phyloP scores from a whole-genome alignment of 2,888 invertebrate genomes.

The Andrena marginata region DNA sequence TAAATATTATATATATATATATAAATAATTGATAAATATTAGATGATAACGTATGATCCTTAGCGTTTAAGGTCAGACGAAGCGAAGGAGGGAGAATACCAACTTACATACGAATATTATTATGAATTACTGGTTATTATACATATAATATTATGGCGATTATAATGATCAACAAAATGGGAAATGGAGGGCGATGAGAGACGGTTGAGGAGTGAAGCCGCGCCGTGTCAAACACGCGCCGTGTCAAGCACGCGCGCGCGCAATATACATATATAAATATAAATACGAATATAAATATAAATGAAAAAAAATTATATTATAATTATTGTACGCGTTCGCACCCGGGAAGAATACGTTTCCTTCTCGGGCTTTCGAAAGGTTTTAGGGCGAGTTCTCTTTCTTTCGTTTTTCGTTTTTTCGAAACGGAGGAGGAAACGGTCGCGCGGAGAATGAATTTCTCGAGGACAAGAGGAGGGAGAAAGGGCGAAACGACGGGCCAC shows the following conservation, averaged over 20 bases:
- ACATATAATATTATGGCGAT: conserved; percentile 67
- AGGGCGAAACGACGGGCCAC: not conserved
- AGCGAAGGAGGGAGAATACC: conserved; percentile 71
- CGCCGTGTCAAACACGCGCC: conserved; percentile 23
- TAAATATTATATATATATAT: conserved; percentile 71
- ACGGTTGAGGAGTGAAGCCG: conserved; percentile 12
- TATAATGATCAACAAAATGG: conserved; percentile 60
- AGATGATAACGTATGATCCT: conserved; percentile 79
- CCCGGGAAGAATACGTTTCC: conserved; percentile 61
- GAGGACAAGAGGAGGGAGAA: conserved; percentile 18
- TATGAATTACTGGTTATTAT: conserved; percentile 72
- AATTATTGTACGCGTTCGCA: conserved; percentile 66
- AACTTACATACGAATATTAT: conserved; percentile 79
- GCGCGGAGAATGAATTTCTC: conserved; percentile 20
- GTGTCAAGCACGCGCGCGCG: conserved; percentile 40
- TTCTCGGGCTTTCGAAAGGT: conserved; percentile 39
- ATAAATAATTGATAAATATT: conserved; percentile 82
- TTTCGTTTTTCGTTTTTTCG: conserved; percentile 29
- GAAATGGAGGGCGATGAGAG: conserved; percentile 9
- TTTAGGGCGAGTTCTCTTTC: conserved; percentile 29
- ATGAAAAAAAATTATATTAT: conserved; percentile 52
- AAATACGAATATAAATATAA: conserved; percentile 48
- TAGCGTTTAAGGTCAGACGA: conserved; percentile 77
- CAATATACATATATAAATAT: conserved; percentile 45
- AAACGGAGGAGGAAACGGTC: conserved; percentile 28